These are phyloP conservation scores for Apamea crenata DNA, from an alignment of 2,888 invertebrate genomes.

Conservation along the genomic window DNA sequence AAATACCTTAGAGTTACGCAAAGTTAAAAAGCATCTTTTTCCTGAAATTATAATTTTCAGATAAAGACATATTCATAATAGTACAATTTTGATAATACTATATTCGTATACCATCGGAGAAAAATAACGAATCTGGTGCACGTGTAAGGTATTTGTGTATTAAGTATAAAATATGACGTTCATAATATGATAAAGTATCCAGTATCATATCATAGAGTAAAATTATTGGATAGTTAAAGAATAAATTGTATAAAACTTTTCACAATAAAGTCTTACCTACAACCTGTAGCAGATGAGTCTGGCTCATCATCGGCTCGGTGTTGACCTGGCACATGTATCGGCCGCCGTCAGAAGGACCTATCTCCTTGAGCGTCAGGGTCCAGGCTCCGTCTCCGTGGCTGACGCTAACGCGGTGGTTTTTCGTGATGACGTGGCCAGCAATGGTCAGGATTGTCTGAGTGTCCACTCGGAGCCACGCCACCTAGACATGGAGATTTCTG, in stretches of 20 bases:
- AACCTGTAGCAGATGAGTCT: constrained; percentile 85
- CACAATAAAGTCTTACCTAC: constrained; percentile 78
- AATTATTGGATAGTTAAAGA: neutral
- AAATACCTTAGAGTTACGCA: neutral
- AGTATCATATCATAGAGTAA: no score
- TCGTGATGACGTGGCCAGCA: constrained; percentile 96
- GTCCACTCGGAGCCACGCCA: constrained; percentile 97
- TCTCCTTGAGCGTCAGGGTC: constrained; percentile 95
- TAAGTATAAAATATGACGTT: neutral
- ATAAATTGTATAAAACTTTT: neutral
- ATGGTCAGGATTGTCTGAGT: constrained; percentile 97
- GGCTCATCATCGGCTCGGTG: constrained; percentile 88
- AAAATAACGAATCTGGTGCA: neutral
- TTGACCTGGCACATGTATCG: constrained; percentile 94
- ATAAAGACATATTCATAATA: neutral
- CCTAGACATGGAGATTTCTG: constrained; percentile 87
- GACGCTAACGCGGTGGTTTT: constrained; percentile 96
- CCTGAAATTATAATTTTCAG: neutral
- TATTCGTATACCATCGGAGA: no score
- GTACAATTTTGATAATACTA: neutral
- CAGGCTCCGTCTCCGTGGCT: constrained; percentile 95
- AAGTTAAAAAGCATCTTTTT: no score
- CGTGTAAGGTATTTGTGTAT: neutral
- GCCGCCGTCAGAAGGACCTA: constrained; percentile 94
- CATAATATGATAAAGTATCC: no score